Evolutionary conservation across 2,888 invertebrate genomes (phyloP).

Genomic region (Drosophila multiciliata): DNA sequence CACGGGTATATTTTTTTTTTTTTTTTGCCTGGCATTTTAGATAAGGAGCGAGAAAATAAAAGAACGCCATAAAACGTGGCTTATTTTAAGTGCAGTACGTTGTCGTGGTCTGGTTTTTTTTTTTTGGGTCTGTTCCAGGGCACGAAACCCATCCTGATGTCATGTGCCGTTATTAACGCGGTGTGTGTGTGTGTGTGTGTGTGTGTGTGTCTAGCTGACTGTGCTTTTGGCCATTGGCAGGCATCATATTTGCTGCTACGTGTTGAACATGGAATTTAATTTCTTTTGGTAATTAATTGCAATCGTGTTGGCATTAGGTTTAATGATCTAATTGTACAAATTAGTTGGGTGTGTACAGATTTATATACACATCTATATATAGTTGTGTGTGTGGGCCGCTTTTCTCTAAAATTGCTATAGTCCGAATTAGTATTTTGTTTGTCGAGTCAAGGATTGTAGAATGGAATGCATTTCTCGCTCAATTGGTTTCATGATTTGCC

Average conservation of each 20-base stretch:
- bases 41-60: constrained; percentile 50
- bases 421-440: constrained; percentile 53
- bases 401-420: constrained; percentile 45
- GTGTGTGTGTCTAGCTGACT: constrained; percentile 17
- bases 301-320: constrained; percentile 80
- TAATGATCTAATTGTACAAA: constrained; percentile 74
- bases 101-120: constrained; percentile 25
- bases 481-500: constrained; percentile 67
- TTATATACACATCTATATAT: not conserved
- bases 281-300: constrained; percentile 79
- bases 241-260: constrained; percentile 72
- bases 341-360: constrained; percentile 18
- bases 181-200: not conserved
- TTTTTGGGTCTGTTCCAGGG: constrained; percentile 19
- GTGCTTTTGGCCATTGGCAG: constrained; percentile 33
- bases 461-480: constrained; percentile 48
- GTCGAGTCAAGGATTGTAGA: constrained; percentile 56
- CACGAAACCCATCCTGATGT: constrained; percentile 36
- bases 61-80: constrained; percentile 56
- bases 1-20: constrained; percentile 15
- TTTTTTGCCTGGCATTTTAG: constrained; percentile 41
- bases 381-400: constrained; percentile 14
- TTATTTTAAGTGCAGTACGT: constrained; percentile 63
- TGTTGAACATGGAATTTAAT: constrained; percentile 80
- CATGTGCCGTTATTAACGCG: constrained; percentile 70